Evolutionary conservation across 2,888 invertebrate species (phyloP), one percentile per base, ranked within the genome.

Genomic region (Drosophila infuscata): DNA sequence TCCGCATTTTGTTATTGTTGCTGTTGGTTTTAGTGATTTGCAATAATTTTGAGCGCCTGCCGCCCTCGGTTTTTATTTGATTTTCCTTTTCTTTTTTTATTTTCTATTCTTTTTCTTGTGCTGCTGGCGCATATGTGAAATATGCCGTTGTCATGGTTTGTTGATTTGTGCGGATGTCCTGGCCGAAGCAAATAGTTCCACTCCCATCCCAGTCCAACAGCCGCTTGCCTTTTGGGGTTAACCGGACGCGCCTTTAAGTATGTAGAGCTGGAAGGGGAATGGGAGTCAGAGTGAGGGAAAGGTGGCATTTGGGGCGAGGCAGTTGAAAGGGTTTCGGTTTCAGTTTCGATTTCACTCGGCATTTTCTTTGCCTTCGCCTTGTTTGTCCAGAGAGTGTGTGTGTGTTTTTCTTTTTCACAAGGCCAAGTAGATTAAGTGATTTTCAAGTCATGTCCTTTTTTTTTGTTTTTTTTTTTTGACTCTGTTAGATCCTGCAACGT

Each of bases 361-460:
- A 46, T 35, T 62, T 70, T 36, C 54, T 57, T 65, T 62, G 70
- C 72, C 66, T 74, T 65, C 61, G 69, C 65, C 33, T 53, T 52
- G 68, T 64, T 67, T 73, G 74, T 57, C 53, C 67, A 38, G 59
- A 38, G 59, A 46, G 41, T 66, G 65, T 69, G 68, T 66, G 15
- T 33, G 25, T 25, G 25, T 43, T 41, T 29, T 70, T 51, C 57
- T 70, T 65, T 69, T 62, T 66, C 77, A 65, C 62, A 66, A 73
- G 58, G 64, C 80, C 74, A 76, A 86, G 82, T 83, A 90, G 92
- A 91, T 91, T 91, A 91, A 91, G 90, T 91, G 91, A 91, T 91
- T 91, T 91, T 82, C 91, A 85, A 91, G 91, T 91, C 91, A 91
- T 91, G 91, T 90, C 89, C 80, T 85, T 82, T 83, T 83, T 81